Base-by-base conservation (phyloP, 2,888 invertebrate genomes). In the Cryptosula pallasiana region DNA sequence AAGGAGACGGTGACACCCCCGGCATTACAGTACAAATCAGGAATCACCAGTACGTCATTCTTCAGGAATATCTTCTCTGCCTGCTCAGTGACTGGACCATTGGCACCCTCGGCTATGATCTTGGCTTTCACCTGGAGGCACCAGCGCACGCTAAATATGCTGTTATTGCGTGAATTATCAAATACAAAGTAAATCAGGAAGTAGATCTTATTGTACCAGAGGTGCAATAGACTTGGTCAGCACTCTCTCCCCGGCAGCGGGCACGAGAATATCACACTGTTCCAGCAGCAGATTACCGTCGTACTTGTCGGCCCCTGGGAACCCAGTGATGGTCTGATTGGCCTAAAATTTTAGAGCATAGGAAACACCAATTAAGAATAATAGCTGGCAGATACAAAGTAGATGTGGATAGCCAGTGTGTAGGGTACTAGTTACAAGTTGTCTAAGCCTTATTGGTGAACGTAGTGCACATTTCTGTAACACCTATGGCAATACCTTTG, bases 1-100 rank as follows among this genome's bases (percentile, higher is more conserved):
- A 95, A 98, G 71, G 96, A 97, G 20, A 97, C 97, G 58, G 96
- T 97, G 58, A 98, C 97, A 90, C 97, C 97, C 80, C 97, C 97
- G 75, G 87, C 87, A 79, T 87, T 87, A 73, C 86, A 81, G 78
- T 85, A 87, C 74, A 85, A 74, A 76, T 86, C 85, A 27, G 97
- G 97, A 81, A 97, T 92, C 72, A 96, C 91, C 35, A 98, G 88
- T 78, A 95, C 90, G 83, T 94, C 94, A 76, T 89, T 89, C 27
- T 93, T 91, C 78, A 93, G 88, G 71, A 97, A 89, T 80, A 96
- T 92, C 83, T 91, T 89, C 87, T 98, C 96, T 0, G 94, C 97
- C 0, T 93, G 95, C 0, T 95, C 95, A 0, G 97, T 98, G 0
- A 93, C 93, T 5, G 97, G 97, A 1, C 97, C 97, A 87, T 98